Evolutionary conservation across 2,888 invertebrate species (phyloP), one percentile per base, ranked within the genome.

Genomic region (Gibbula magus): DNA sequence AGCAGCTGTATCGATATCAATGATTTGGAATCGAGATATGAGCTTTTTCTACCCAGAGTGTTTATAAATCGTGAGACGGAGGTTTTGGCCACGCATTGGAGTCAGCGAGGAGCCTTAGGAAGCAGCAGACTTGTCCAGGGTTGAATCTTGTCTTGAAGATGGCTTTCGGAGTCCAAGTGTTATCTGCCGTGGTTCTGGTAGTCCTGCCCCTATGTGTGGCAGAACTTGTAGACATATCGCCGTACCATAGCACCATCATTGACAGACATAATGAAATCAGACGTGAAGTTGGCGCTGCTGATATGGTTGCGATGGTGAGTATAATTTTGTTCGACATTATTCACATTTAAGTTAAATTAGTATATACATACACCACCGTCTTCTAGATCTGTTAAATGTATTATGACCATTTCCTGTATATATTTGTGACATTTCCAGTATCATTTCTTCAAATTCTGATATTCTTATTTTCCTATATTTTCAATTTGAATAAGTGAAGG

Each of bases 191-290:
- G n/a, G 51, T 32, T n/a, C 20, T 35, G 20, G 0, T 78, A 16
- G 16, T 77, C 16, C 51, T 39, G 16, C 32, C 39, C 22, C 22
- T 66, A 61, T 61, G 61, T 51, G 52, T 20, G 2, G 20, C 73
- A 2, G 51, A 77, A 22, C n/a, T 61, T n/a, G 39, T 81, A 25
- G 61, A 70, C 10, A 45, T 81, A 35, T 77, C 22, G 0, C 70
- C 29, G 16, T 80, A 81, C 74, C 75, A 78, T n/a, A 53, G 76
- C 22, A 32, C 73, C 45, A 56, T 84, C 7, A 39, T 84, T n/a
- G 77, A 82, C 39, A 53, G 75, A n/a, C 84, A 84, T 39, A 84
- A 84, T 70, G 81, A 76, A 7, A 79, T 79, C 53, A 78, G 84
- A 76, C 2, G 74, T 35, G 52, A 73, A 56, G 79, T 82, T 56